phyloP scores from a whole-genome alignment of 2,888 invertebrate species.

The Anodontia alba region DNA sequence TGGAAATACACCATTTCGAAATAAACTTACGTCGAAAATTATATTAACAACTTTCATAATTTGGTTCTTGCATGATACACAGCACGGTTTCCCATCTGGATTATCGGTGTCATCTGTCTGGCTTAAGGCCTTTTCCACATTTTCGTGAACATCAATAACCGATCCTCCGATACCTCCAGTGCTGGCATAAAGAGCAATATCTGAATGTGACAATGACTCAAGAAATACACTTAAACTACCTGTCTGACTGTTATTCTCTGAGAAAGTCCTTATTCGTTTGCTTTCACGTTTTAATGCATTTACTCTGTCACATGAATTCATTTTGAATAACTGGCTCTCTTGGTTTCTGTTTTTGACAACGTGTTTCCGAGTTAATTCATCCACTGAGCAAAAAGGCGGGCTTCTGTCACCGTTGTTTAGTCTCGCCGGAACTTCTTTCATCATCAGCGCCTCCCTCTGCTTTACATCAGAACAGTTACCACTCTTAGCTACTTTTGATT shows the following conservation, averaged over 20 bases:
- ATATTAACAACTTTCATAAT: constrained; percentile 2
- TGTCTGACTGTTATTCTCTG: constrained; percentile 10
- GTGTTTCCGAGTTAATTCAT: not conserved
- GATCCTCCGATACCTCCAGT: constrained; percentile 41
- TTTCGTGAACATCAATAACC: constrained; percentile 33
- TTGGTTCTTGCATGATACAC: not conserved
- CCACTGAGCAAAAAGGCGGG: not conserved
- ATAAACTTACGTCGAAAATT: constrained; percentile 31
- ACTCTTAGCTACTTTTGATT: not conserved
- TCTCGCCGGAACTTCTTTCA: not conserved
- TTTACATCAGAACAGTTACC: not conserved
- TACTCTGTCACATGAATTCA: constrained; percentile 25
- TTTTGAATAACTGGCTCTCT: not conserved
- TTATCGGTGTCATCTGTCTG: not conserved
- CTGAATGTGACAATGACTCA: constrained; percentile 45
- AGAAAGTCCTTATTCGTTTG: constrained; percentile 11
- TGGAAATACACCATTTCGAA: constrained; percentile 39
- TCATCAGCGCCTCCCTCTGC: not conserved
- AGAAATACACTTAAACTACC: constrained; percentile 26
- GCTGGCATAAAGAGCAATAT: constrained; percentile 44
- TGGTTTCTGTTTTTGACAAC: not conserved
- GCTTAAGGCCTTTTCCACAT: not conserved
- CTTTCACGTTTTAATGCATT: not conserved
- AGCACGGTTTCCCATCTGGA: not conserved
- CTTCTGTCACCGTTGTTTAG: not conserved